Percentiles rank a stretch among this genome's conserved stretches.
phyloP scores from a whole-genome alignment of 2,113 vertebrate species.

The Cranoglanis bouderius region DNA sequence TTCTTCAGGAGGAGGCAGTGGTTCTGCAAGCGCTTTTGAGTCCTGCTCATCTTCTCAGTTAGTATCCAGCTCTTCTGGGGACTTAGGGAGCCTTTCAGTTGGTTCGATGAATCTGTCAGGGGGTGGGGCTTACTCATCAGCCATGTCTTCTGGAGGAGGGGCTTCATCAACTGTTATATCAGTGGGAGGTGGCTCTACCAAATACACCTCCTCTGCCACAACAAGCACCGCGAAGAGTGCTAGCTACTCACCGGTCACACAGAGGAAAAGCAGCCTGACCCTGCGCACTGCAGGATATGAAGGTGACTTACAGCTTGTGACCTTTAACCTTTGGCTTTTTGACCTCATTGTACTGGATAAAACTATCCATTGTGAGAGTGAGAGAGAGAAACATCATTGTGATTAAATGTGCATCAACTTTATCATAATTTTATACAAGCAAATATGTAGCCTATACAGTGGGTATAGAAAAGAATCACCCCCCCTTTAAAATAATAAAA shows the following conservation, averaged over 20 bases:
- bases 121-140: constrained; percentile 26
- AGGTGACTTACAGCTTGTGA: constrained; percentile 27
- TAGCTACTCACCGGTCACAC: constrained; percentile 40
- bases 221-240: constrained; percentile 29
- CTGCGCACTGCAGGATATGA: constrained; percentile 45
- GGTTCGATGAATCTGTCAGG: constrained; percentile 34
- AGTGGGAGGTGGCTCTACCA: constrained; percentile 31
- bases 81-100: not conserved
- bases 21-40: constrained; percentile 4
- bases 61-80: constrained; percentile 13
- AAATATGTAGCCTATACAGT: not conserved
- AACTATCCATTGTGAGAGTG: not conserved
- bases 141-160: constrained; percentile 28
- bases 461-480: no score
- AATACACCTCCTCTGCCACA: constrained; percentile 36
- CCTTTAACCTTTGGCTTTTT: not conserved
- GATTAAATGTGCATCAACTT: not conserved
- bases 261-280: constrained; percentile 47
- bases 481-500: no score
- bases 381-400: not conserved
- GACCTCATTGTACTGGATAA: not conserved
- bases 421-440: not conserved
- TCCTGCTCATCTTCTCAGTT: constrained; percentile 27
- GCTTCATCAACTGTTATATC: not conserved
- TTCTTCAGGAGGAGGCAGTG: constrained; percentile 16